These are phyloP conservation scores for Drosophila macrospina DNA, from an alignment of 2,888 invertebrate genomes.

Conservation along the genomic window DNA sequence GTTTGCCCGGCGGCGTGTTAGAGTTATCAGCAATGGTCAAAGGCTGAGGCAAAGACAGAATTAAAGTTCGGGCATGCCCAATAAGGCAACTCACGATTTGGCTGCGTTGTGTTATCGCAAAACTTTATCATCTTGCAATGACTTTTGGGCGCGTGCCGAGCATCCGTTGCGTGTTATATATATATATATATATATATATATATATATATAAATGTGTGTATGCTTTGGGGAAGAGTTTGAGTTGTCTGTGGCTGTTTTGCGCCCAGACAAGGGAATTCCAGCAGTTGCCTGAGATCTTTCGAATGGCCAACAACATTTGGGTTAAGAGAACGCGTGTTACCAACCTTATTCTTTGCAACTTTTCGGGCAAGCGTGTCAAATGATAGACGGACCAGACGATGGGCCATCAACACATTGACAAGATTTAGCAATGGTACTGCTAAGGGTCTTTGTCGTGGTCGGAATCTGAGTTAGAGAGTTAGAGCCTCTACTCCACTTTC, in stretches of 20 bases:
- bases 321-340: slow-evolving; percentile 16
- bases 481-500: background rate
- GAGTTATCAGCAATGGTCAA: slow-evolving; percentile 20
- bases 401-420: background rate
- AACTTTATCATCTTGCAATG: slow-evolving; percentile 72
- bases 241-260: slow-evolving; percentile 5
- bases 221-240: slow-evolving; percentile 1
- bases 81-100: slow-evolving; percentile 28
- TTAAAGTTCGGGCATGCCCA: slow-evolving; percentile 16
- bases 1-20: slow-evolving; percentile 15
- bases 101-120: slow-evolving; percentile 67
- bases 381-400: slow-evolving; percentile 3
- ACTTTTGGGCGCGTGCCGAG: slow-evolving; percentile 68
- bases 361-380: slow-evolving; percentile 10
- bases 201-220: too few species aligned
- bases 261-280: slow-evolving; percentile 22
- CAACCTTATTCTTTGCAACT: slow-evolving; percentile 6
- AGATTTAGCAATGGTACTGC: background rate
- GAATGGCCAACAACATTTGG: slow-evolving; percentile 32
- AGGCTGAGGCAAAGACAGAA: slow-evolving; percentile 15
- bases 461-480: background rate
- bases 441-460: background rate
- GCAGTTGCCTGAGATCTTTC: slow-evolving; percentile 11
- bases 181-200: too few species aligned
- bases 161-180: slow-evolving; percentile 5